These are phyloP conservation scores for Diadophis punctatus DNA, from an alignment of 2,113 vertebrate genomes.

Conservation along the genomic window DNA sequence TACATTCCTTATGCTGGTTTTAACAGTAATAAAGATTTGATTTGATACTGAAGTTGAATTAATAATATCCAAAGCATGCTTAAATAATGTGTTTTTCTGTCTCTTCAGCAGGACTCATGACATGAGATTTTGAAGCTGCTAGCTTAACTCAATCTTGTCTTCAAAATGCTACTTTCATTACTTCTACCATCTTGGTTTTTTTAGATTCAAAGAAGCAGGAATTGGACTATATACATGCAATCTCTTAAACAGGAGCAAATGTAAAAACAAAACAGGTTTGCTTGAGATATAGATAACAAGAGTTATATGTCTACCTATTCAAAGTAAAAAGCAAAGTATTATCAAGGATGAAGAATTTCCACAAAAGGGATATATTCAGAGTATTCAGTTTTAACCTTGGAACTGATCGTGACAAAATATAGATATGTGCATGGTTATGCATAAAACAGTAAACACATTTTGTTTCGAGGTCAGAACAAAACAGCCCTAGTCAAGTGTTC, in stretches of 20 bases:
- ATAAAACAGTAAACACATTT: neutral
- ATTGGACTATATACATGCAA: fast-evolving
- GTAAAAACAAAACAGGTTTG: neutral
- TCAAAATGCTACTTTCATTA: slow-evolving; percentile 53
- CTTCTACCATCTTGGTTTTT: neutral
- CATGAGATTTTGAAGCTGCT: slow-evolving; percentile 47
- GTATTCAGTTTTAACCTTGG: neutral
- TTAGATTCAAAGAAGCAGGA: neutral
- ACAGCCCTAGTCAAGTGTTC: neutral
- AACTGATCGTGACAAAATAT: neutral
- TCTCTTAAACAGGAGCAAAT: neutral
- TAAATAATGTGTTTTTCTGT: neutral
- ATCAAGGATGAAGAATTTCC: neutral
- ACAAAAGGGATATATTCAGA: neutral
- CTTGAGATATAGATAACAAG: neutral
- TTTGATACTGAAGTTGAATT: slow-evolving; percentile 10
- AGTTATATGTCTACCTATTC: neutral
- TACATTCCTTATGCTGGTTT: neutral
- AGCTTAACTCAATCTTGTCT: slow-evolving; percentile 64
- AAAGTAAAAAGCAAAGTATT: neutral
- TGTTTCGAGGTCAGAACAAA: neutral
- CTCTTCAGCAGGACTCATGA: neutral
- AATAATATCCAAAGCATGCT: slow-evolving; percentile 11
- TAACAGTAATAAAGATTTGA: neutral
- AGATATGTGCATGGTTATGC: neutral